phyloP scores from a whole-genome alignment of 2,797 vertebrate species.

The Cyclura pinguis region DNA sequence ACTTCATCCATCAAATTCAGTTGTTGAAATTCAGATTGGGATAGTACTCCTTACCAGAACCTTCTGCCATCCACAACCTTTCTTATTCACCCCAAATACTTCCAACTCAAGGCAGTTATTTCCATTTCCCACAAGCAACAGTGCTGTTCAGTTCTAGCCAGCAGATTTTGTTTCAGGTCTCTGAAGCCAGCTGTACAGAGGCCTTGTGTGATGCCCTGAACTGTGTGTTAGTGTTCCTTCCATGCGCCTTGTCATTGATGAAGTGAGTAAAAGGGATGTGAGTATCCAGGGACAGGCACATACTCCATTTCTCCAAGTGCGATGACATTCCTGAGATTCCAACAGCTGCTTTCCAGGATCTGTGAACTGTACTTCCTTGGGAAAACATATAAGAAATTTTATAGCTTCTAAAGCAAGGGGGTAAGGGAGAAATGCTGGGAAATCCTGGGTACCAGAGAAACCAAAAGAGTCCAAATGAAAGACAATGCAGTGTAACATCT shows the following conservation, averaged over 20 bases:
- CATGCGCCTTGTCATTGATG: constrained; percentile 24
- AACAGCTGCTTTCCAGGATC: constrained; percentile 23
- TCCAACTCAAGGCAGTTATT: neutral
- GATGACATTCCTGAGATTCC: constrained; percentile 40
- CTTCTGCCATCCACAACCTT: neutral
- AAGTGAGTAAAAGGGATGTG: constrained; percentile 18
- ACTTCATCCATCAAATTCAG: neutral
- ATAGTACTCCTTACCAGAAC: neutral
- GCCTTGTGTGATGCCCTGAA: neutral
- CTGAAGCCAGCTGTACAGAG: neutral
- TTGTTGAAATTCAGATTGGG: constrained; percentile 1
- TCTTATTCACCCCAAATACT: neutral
- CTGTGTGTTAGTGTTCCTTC: neutral
- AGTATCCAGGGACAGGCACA: constrained; percentile 3
- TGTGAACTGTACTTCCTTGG: constrained; percentile 18
- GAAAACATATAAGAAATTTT: constrained; percentile 14
- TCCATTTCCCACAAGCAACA: neutral
- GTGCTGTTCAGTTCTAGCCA: neutral
- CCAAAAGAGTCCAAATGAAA: neutral
- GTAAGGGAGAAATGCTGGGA: neutral
- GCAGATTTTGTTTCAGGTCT: constrained; percentile 27
- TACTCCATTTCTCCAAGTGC: constrained; percentile 21
- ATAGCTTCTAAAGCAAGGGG: neutral
- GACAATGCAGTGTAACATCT: too few species aligned
- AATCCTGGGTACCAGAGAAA: neutral